Base-by-base conservation (phyloP, 2,113 vertebrate genomes). In the Stegostoma tigrinum region DNA sequence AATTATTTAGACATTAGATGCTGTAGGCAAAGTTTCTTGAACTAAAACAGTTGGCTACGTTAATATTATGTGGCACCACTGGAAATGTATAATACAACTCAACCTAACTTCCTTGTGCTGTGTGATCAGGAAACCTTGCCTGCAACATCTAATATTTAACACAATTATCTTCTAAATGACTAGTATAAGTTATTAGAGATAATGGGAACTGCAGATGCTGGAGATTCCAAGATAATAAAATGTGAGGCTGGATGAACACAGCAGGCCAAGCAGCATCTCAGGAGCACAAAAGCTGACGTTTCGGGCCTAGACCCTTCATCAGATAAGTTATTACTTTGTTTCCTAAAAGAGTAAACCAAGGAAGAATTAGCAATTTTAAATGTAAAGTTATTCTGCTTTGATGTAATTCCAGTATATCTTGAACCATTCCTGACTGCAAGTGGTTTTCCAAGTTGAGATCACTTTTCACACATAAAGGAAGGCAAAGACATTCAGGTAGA, bases 41-140 rank as follows among this genome's bases (percentile, higher is more conserved):
- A 80, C 75, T 17, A 38, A 38, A 38, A 80, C 75, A 38, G 75
- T 80, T 80, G n/a, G 75, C 34, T 38, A 17, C 12, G 3, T 8
- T 80, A 80, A 80, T 80, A 80, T 78, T 78, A 34, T 80, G 34
- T 80, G 75, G 75, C 75, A 80, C 75, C 75, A 80, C n/a, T 80
- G n/a, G 34, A 80, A 14, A 17, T n/a, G 17, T 80, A 38, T 34
- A 6, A 80, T 80, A 38, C 34, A 17, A 80, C 75, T 80, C 34
- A 12, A 80, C n/a, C 75, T 3, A 80, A 38, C 75, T 80, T 80
- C 75, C 75, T 38, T 80, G n/a, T 38, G n/a, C 75, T 38, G 75
- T 38, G 15, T 80, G 75, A 80, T 80, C 75, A 80, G 75, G 75
- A 80, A 80, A 80, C 34, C 75, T 80, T 80, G 75, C 34, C 12